Conservation (phyloP, 2,888 invertebrate genomes). For the Hyposoter dolosus region DNA sequence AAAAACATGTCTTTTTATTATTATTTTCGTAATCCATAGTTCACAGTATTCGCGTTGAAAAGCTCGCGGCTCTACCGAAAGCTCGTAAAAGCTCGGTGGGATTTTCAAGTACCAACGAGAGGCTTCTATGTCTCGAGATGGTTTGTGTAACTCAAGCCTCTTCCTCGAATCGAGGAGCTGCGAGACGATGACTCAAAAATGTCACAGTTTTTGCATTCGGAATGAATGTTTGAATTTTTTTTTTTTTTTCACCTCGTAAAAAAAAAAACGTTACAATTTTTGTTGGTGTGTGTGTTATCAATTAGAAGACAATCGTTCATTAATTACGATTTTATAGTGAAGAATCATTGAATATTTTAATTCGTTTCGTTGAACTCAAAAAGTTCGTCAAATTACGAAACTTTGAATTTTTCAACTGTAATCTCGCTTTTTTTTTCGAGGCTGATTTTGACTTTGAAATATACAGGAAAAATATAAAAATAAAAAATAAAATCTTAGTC, state of each 20-base stretch:
- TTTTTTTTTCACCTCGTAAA: not conserved
- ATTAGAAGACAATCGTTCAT: not conserved
- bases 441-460: too few relatives aligned
- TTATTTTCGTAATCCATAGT: not conserved
- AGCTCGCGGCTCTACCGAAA: slow-evolving; percentile 4
- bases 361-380: not conserved
- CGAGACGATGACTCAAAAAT: slow-evolving; percentile 16
- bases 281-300: not conserved
- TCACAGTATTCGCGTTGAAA: slow-evolving; percentile 18
- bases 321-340: not conserved
- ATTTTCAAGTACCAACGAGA: slow-evolving; percentile 28
- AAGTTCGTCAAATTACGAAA: not conserved
- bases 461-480: too few relatives aligned
- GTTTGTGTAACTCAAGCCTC: not conserved
- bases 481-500: too few relatives aligned
- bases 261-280: not conserved
- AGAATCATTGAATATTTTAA: not conserved
- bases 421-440: not conserved
- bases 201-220: not conserved
- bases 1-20: not conserved
- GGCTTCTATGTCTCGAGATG: slow-evolving; percentile 5
- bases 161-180: slow-evolving; percentile 11
- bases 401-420: not conserved
- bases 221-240: not conserved
- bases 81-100: slow-evolving; percentile 22